Percentiles rank a stretch among this genome's conserved stretches.
Evolutionary conservation across 1,140 invertebrate genomes (phyloP).

Genomic region (Conopomorpha cramerella): DNA sequence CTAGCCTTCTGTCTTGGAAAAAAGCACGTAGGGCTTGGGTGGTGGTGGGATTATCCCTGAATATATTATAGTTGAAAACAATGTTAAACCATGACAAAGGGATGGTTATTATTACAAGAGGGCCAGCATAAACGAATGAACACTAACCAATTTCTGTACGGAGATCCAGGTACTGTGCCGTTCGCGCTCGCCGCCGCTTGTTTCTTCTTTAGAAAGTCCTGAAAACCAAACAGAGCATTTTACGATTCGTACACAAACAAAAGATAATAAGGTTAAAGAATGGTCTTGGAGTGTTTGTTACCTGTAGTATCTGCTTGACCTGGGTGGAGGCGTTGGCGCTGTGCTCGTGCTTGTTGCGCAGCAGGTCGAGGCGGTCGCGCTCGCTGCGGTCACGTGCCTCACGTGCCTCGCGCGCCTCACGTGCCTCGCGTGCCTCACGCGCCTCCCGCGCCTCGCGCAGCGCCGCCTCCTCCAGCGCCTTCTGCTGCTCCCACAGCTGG

Average conservation of each 20-base stretch:
- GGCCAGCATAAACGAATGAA: no score
- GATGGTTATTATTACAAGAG: background rate
- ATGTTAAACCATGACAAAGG: background rate
- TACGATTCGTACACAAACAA: no score
- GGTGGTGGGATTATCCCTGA: no score
- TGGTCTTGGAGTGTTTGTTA: no score
- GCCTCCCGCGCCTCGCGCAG: conserved; percentile 48
- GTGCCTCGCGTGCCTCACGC: conserved; percentile 47
- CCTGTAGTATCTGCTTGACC: conserved; percentile 93
- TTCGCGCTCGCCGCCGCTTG: conserved; percentile 83
- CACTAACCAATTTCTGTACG: conserved; percentile 81
- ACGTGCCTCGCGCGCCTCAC: no score
- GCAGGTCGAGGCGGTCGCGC: conserved; percentile 77
- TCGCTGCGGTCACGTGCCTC: conserved; percentile 73
- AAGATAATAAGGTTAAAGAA: no score
- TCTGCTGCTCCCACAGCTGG: conserved; percentile 82
- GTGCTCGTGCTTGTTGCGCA: conserved; percentile 92
- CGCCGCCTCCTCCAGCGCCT: conserved; percentile 69
- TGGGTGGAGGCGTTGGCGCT: conserved; percentile 94
- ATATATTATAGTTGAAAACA: no score
- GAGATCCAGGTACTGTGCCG: conserved; percentile 68
- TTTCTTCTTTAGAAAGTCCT: conserved; percentile 90
- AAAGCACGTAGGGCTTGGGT: no score
- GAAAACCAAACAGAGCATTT: conserved; percentile 34
- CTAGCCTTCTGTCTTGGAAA: no score